Conservation (phyloP, 2,113 vertebrate genomes). For the Urocitellus parryii region DNA sequence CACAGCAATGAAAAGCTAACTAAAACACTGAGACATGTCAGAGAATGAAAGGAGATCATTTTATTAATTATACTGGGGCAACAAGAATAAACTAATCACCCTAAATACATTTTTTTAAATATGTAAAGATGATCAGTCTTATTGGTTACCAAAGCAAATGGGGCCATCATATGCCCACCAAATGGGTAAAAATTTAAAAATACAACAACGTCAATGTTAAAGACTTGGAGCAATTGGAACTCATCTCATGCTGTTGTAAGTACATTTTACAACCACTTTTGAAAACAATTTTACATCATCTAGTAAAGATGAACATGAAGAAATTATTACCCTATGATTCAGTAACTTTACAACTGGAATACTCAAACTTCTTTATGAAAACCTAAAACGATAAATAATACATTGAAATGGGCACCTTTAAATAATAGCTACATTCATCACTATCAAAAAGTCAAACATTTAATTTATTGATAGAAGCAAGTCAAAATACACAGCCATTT, state of each 20-base stretch:
- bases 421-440: neutral
- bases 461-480: neutral
- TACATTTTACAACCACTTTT: neutral
- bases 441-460: neutral
- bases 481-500: neutral
- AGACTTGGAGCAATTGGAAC: neutral
- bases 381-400: neutral
- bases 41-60: neutral
- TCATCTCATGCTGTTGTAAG: neutral
- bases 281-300: neutral
- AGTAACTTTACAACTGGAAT: neutral
- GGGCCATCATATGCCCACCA: neutral
- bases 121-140: neutral
- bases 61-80: neutral
- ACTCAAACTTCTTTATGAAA: neutral
- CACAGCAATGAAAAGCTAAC: no score
- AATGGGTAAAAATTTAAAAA: neutral
- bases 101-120: neutral
- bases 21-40: neutral
- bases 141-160: neutral
- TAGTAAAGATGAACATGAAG: neutral
- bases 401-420: neutral
- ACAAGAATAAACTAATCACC: neutral
- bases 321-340: neutral
- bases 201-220: no score